Base-by-base conservation (phyloP, 1,140 invertebrate species). In the Aphelinus certus region DNA sequence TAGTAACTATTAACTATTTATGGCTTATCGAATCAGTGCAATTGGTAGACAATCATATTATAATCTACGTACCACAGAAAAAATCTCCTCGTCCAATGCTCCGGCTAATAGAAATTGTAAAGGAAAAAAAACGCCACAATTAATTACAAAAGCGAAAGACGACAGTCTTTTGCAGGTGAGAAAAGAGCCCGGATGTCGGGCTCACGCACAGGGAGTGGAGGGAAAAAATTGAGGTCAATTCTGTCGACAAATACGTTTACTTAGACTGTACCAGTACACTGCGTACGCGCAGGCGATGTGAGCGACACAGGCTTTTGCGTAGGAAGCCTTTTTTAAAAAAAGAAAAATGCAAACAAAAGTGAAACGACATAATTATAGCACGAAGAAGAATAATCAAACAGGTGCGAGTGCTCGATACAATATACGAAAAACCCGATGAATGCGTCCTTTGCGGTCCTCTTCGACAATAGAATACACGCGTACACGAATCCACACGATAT, bases 221-320 rank as follows among this genome's bases (percentile, higher is more conserved):
- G 71, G 60, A 72, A 71, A 57, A 56, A 74, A 76, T 77, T 79
- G 61, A 80, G 70, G 79, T 82, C 80, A 80, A 80, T 80, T 81
- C 77, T 79, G 77, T 79, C 75, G 77, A 81, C 77, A 81, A 79
- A 78, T 81, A 80, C 72, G 70, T 79, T 80, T 9, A 26, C 26
- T 80, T 80, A 74, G 75, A 71, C 74, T 75, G 78, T 67, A 55
- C 49, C 76, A 57, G 69, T 78, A 47, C 48, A 45, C 69, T 58
- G 69, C 60, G 68, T 62, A 75, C 55, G 26, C 74, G 61, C 69
- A 67, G 73, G 58, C 68, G 57, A 49, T 71, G 66, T 62, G 64
- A 10, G 66, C 53, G 47, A 60, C 26, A 45, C 5, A 56, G 42
- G 60, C 60, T 47, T 66, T 71, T 60, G 71, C 69, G 55, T 66